Evolutionary conservation across 1,140 invertebrate species (phyloP).

Genomic region (Bombus vancouverensis): DNA sequence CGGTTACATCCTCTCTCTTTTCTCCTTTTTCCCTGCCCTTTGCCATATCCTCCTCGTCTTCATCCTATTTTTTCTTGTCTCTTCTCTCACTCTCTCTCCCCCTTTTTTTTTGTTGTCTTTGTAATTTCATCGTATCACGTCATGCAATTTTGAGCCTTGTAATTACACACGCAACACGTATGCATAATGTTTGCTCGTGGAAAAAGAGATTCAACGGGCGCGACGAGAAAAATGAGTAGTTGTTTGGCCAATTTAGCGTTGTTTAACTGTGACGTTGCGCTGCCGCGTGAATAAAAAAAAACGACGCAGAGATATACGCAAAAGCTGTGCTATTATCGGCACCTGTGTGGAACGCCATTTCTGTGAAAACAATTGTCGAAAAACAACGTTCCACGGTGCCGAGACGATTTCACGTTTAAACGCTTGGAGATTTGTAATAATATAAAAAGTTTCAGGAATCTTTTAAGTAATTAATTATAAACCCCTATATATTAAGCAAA

Average conservation of each 20-base stretch:
- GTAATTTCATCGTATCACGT: conserved; percentile 36
- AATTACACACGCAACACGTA: conserved; percentile 44
- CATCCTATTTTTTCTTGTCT: background rate
- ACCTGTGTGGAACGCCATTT: background rate
- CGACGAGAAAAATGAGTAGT: conserved; percentile 25
- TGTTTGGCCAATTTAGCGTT: conserved; percentile 8
- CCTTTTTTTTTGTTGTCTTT: background rate
- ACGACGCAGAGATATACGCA: background rate
- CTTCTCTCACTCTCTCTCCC: background rate
- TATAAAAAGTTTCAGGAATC: background rate
- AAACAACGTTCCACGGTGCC: background rate
- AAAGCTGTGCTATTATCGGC: background rate
- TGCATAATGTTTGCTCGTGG: conserved; percentile 12
- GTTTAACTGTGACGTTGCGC: conserved; percentile 3
- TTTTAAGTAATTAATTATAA: background rate
- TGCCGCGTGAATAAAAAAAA: background rate
- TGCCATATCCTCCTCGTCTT: background rate
- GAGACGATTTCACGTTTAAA: background rate
- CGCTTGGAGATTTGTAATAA: background rate
- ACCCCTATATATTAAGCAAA: too few relatives aligned
- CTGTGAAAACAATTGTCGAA: background rate
- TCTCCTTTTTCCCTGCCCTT: background rate
- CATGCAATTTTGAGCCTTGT: conserved; percentile 36
- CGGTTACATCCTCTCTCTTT: background rate
- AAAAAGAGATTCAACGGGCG: conserved; percentile 4